A percentile compares a stretch with the other conserved stretches of the same genome.
Evolutionary conservation across 2,797 vertebrate genomes (phyloP).

Genomic region (Chiloscyllium punctatum): DNA sequence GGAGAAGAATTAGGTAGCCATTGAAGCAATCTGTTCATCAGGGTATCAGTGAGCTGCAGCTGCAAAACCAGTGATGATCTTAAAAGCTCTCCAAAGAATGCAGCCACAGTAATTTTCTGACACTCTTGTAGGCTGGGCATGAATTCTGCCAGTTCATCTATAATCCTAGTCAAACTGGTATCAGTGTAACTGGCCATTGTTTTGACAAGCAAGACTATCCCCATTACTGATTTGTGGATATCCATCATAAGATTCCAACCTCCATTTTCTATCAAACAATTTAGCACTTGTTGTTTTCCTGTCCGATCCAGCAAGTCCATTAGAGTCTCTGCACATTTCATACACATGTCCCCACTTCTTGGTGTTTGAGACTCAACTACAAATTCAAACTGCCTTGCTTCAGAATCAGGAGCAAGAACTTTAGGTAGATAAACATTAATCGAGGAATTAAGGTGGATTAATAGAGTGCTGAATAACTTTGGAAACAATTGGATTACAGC

Average conservation of each 20-base stretch:
- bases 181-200: not conserved
- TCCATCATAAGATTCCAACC: slow-evolving; percentile 11
- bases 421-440: not conserved
- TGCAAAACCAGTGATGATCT: not conserved
- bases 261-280: not conserved
- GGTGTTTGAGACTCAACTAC: not conserved
- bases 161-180: not conserved
- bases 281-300: not conserved
- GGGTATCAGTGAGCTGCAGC: not conserved
- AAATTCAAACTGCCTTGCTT: not conserved
- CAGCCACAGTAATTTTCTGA: not conserved
- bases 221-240: not conserved
- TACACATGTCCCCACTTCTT: not conserved
- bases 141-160: not conserved
- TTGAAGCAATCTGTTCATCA: not conserved
- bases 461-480: not conserved
- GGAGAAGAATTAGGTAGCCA: not conserved
- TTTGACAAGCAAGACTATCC: not conserved
- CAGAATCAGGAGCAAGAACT: not conserved
- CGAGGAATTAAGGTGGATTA: not conserved
- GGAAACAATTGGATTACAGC: slow-evolving; percentile 1
- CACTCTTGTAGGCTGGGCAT: not conserved
- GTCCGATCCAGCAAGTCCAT: not conserved
- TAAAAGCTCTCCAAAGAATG: slow-evolving; percentile 27
- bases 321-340: not conserved